Conservation (phyloP, 2,888 invertebrate species). For the Yponomeuta cagnagella region DNA sequence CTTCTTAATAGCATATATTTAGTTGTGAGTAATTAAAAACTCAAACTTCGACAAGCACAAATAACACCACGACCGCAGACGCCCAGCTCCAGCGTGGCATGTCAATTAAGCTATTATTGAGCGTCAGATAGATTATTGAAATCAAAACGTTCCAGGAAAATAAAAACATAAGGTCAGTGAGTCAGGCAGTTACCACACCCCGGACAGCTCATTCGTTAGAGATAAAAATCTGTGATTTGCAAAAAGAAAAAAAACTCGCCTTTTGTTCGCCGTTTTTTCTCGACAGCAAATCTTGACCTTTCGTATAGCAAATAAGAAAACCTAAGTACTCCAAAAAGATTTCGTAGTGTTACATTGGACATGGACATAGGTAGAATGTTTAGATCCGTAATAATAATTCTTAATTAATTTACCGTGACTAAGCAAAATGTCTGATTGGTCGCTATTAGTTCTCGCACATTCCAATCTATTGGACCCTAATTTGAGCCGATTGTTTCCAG, state of each 20-base stretch:
- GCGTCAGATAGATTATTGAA: conserved; percentile 47
- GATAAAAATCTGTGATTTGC: conserved; percentile 45
- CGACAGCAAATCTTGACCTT: not conserved
- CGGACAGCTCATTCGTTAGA: conserved; percentile 53
- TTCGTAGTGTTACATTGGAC: not conserved
- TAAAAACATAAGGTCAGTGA: conserved; percentile 20
- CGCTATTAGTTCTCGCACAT: conserved; percentile 25
- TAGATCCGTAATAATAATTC: conserved; percentile 26
- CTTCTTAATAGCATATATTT: conserved; percentile 63
- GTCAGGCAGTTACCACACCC: conserved; percentile 52
- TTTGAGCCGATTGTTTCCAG: conserved; percentile 42
- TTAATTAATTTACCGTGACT: conserved; percentile 71
- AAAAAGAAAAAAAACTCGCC: not conserved
- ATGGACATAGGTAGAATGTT: not conserved
- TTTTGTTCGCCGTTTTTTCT: not conserved
- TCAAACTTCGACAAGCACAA: conserved; percentile 69
- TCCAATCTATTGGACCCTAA: conserved; percentile 37
- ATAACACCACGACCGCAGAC: conserved; percentile 32
- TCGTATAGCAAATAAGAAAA: not conserved
- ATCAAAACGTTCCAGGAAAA: conserved; percentile 55
- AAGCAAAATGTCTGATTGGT: conserved; percentile 40
- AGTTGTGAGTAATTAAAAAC: conserved; percentile 71
- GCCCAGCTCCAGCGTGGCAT: conserved; percentile 25
- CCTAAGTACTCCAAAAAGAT: not conserved
- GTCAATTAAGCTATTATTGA: conserved; percentile 64